Evolutionary conservation across 2,113 vertebrate genomes (phyloP).

Genomic region (Rhombomys opimus): DNA sequence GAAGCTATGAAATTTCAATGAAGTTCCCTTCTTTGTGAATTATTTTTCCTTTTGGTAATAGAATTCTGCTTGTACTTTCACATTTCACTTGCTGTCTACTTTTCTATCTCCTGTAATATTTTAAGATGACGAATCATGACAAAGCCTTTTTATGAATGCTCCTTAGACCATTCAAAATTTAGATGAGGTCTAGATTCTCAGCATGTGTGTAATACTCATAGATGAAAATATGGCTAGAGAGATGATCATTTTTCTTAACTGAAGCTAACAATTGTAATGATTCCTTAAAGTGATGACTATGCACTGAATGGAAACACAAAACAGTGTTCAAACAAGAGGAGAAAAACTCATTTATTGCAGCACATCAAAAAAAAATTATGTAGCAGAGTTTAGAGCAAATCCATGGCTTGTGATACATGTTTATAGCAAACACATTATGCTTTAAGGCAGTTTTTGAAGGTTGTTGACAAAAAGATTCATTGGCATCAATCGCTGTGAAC

Average conservation of each 20-base stretch:
- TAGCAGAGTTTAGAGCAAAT: not conserved
- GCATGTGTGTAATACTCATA: not conserved
- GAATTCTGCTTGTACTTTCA: not conserved
- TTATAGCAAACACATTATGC: not conserved
- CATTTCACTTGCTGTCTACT: not conserved
- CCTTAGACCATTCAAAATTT: not conserved
- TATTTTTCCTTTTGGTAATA: constrained; percentile 41
- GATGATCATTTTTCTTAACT: not conserved
- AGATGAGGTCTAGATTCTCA: not conserved
- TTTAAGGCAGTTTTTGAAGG: not conserved
- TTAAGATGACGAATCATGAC: not conserved
- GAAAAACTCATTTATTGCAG: not conserved
- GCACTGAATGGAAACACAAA: not conserved
- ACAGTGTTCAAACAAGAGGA: not conserved
- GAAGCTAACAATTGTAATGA: not conserved
- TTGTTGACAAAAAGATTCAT: not conserved
- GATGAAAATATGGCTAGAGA: not conserved
- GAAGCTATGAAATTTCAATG: not conserved
- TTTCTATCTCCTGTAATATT: not conserved
- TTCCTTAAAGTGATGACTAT: not conserved
- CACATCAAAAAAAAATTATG: not conserved
- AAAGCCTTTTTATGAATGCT: not conserved
- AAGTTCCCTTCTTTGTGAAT: not conserved
- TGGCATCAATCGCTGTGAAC: not conserved
- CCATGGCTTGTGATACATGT: not conserved